Conservation (phyloP, 2,797 vertebrate genomes). For the Champsocephalus gunnari region DNA sequence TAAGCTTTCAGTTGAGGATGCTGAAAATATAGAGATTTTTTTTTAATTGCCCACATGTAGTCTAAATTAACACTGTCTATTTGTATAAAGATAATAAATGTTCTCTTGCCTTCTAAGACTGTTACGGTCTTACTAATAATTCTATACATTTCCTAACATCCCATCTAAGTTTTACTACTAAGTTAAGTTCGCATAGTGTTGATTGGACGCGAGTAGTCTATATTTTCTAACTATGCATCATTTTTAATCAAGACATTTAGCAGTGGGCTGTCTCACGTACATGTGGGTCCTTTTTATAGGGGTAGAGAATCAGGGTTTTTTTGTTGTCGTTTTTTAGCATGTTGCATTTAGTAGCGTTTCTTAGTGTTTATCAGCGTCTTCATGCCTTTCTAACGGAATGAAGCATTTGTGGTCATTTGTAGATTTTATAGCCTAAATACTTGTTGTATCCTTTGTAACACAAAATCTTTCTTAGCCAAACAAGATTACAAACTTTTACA, state of each 20-base stretch:
- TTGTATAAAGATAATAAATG: constrained; percentile 79
- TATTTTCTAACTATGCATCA: constrained; percentile 87
- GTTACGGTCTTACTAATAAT: constrained; percentile 73
- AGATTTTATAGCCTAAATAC: constrained; percentile 81
- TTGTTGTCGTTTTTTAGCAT: constrained; percentile 59
- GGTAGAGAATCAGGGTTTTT: constrained; percentile 72
- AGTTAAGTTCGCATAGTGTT: constrained; percentile 71
- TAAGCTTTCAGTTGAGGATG: constrained; percentile 75
- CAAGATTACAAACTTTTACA: constrained; percentile 84
- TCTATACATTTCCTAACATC: constrained; percentile 68
- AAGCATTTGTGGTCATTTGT: constrained; percentile 75
- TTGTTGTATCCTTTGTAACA: constrained; percentile 77
- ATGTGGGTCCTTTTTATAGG: constrained; percentile 77
- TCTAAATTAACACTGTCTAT: constrained; percentile 78
- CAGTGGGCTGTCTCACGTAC: constrained; percentile 71
- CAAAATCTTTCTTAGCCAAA: constrained; percentile 83
- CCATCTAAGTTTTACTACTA: constrained; percentile 65
- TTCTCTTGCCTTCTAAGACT: constrained; percentile 82
- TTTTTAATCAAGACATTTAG: constrained; percentile 86
- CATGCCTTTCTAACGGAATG: constrained; percentile 79
- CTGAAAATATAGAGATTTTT: constrained; percentile 61
- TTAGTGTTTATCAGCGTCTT: constrained; percentile 77
- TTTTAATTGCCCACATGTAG: constrained; percentile 68
- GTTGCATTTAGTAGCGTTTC: constrained; percentile 79
- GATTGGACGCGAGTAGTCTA: constrained; percentile 75